Evolutionary conservation across 1,140 invertebrate species (phyloP).

Genomic region (Papilio glaucus): DNA sequence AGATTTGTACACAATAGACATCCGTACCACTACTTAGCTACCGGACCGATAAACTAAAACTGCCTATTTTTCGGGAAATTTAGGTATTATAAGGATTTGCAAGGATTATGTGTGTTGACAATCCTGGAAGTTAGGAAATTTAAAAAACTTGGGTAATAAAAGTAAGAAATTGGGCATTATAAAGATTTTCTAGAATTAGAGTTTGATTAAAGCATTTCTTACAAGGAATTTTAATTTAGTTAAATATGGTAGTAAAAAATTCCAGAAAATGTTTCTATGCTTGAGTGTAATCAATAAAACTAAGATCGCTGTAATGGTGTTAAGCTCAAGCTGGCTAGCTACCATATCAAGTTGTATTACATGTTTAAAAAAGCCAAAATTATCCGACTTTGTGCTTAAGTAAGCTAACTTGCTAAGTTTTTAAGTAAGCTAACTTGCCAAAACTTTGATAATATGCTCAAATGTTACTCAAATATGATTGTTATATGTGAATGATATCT

Average conservation of each 20-base stretch:
- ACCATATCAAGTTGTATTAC: not conserved
- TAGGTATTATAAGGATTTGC: not conserved
- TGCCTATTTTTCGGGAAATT: not conserved
- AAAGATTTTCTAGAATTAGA: not conserved
- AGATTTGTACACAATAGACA: constrained; percentile 70
- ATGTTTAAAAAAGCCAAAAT: constrained; percentile 8
- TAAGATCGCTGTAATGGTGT: not conserved
- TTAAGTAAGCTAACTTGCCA: constrained; percentile 9
- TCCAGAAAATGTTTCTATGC: not conserved
- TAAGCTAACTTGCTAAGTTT: not conserved
- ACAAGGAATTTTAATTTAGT: no score
- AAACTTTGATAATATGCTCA: constrained; percentile 11
- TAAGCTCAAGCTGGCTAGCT: not conserved
- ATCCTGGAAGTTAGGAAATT: not conserved
- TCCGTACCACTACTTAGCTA: constrained; percentile 74
- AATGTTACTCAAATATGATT: not conserved
- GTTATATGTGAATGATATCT: constrained; percentile 6
- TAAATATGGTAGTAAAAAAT: not conserved
- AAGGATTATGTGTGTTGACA: not conserved
- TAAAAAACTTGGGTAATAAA: not conserved
- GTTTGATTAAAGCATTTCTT: no score
- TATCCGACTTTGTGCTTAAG: not conserved
- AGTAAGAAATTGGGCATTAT: not conserved
- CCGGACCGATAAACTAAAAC: constrained; percentile 70
- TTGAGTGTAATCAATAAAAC: not conserved